Conservation (phyloP, 2,888 invertebrate genomes). For the Molorchus minor region DNA sequence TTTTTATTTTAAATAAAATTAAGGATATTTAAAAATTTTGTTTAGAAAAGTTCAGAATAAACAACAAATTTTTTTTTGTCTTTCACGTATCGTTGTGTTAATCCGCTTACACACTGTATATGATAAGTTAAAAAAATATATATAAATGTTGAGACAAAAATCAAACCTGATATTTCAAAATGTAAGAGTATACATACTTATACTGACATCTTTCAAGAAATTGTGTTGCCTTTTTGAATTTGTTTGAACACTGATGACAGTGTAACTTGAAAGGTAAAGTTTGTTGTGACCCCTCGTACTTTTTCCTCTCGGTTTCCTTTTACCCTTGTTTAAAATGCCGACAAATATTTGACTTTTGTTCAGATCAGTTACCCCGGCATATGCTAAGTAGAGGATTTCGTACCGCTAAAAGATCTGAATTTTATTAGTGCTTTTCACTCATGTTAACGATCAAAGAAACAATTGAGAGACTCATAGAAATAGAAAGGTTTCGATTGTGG, state of each 20-base stretch:
- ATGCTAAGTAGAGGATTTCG: constrained; percentile 55
- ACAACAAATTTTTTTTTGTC: too few species aligned
- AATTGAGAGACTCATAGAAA: constrained; percentile 37
- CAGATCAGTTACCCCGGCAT: constrained; percentile 54
- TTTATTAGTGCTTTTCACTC: constrained; percentile 42
- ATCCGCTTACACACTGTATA: too few species aligned
- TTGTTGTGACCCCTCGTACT: constrained; percentile 31
- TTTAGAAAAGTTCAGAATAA: too few species aligned
- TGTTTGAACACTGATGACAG: constrained; percentile 6
- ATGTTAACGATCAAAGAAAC: constrained; percentile 42
- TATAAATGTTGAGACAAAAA: too few species aligned
- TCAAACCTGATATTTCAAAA: too few species aligned
- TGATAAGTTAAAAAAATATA: too few species aligned
- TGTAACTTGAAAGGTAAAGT: constrained; percentile 25
- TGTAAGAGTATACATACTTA: too few species aligned
- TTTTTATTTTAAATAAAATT: too few species aligned
- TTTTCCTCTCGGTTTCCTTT: constrained; percentile 38
- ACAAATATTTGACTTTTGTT: constrained; percentile 56
- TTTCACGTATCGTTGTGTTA: too few species aligned
- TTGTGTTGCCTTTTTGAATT: not conserved
- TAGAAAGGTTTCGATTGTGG: constrained; percentile 32
- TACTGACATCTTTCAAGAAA: too few species aligned
- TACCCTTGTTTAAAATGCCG: constrained; percentile 55
- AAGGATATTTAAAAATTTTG: too few species aligned
- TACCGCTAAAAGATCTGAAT: constrained; percentile 44